Evolutionary conservation across 2,113 vertebrate genomes (phyloP).

Genomic region (Corythornis madagascariensis): DNA sequence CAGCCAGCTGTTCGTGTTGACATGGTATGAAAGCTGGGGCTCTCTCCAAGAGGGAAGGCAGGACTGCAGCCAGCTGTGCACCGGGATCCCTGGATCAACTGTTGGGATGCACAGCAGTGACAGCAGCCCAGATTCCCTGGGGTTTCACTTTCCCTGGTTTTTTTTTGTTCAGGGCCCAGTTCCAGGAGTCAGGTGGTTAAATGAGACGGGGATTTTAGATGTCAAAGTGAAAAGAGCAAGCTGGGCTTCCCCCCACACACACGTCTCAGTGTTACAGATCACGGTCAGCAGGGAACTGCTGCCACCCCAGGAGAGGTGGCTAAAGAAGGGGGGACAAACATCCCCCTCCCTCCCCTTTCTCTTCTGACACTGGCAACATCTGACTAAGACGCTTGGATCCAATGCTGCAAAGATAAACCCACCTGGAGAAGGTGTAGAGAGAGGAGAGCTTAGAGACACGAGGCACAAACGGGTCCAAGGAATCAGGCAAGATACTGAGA

Average conservation of each 20-base stretch:
- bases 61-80: not conserved
- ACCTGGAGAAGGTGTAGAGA: not conserved
- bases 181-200: not conserved
- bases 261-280: fast-evolving
- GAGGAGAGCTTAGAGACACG: not conserved
- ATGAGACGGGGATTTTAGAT: not conserved
- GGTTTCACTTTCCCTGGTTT: not conserved
- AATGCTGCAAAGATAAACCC: not conserved
- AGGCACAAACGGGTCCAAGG: fast-evolving
- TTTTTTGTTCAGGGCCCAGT: not conserved
- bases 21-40: not conserved
- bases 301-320: not conserved
- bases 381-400: fast-evolving
- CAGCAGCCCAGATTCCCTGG: not conserved
- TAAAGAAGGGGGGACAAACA: not conserved
- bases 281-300: not conserved
- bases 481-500: not conserved
- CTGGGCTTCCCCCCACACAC: not conserved
- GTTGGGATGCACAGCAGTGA: fast-evolving
- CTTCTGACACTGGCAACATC: not conserved
- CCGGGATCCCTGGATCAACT: not conserved
- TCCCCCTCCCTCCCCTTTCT: fast-evolving
- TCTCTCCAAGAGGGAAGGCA: not conserved
- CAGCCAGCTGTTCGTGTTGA: not conserved
- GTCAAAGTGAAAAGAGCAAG: not conserved